These are phyloP conservation scores for Thumatha senex DNA, from an alignment of 2,888 invertebrate genomes.

Conservation along the genomic window DNA sequence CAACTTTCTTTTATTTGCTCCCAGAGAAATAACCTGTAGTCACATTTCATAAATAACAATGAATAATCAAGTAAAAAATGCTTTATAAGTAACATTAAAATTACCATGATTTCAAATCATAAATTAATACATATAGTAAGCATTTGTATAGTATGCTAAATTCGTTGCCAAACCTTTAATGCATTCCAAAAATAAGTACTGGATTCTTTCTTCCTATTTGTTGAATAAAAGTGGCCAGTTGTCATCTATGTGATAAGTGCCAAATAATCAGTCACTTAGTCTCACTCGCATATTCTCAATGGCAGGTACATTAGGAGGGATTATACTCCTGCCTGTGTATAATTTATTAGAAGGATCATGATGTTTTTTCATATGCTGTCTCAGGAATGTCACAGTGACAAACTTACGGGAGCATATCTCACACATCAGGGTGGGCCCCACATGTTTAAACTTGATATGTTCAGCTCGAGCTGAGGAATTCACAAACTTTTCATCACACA, in stretches of 20 bases:
- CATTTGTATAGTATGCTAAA: no score
- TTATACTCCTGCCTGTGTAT: slow-evolving; percentile 53
- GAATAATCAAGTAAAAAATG: no score
- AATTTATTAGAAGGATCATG: slow-evolving; percentile 68
- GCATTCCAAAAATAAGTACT: no score
- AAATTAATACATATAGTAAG: no score
- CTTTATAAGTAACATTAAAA: no score
- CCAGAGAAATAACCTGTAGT: background rate
- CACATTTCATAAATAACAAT: background rate
- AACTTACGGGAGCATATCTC: slow-evolving; percentile 69
- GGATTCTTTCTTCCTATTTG: no score
- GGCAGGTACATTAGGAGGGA: slow-evolving; percentile 58
- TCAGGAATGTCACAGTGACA: slow-evolving; percentile 67
- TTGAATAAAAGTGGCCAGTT: no score
- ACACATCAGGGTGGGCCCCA: slow-evolving; percentile 67
- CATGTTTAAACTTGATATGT: slow-evolving; percentile 71
- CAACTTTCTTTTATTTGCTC: no score
- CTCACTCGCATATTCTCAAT: slow-evolving; percentile 55
- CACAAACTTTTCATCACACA: slow-evolving; percentile 68
- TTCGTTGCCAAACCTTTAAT: no score
- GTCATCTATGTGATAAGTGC: background rate
- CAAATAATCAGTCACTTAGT: slow-evolving; percentile 2
- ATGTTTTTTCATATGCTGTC: slow-evolving; percentile 65
- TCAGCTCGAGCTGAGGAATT: slow-evolving; percentile 75
- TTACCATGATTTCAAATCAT: no score